Evolutionary conservation across 2,113 vertebrate genomes (phyloP), one percentile per base, ranked within the genome.

Genomic region (Pholis gunnellus): DNA sequence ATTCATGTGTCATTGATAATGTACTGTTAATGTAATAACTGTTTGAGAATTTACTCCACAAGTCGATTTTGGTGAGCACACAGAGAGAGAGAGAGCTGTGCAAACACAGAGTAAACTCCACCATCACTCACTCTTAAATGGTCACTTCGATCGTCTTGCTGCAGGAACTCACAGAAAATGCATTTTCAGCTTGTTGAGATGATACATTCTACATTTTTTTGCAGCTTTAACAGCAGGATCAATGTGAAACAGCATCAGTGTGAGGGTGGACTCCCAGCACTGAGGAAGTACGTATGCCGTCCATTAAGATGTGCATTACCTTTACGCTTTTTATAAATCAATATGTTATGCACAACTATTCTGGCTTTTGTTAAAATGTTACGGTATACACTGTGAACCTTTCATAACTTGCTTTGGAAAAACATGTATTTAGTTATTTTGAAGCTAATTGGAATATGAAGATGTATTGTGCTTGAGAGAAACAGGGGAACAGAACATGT

Each of bases 71-170:
- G 54, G 25, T 56, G n/a, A 25, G 54, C 9, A 54, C 20, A n/a
- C 22, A 10, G 10, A 42, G 40, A 22, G 48, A 56, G 54, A 56
- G 54, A 56, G 54, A 25, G 15, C 14, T 59, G 6, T 6, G 9
- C 22, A 42, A 10, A 61, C 63, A 61, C 11, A 9, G n/a, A 18
- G 25, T 7, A 13, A 20, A 15, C 17, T 31, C 18, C 4, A 38
- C 61, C 70, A 59, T 71, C 48, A 27, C 17, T 83, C 67, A 67
- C 52, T 60, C 40, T 34, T 68, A 68, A 72, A 34, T 42, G 67
- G 68, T 44, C 1, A 1, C 61, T 74, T 69, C 18, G 25, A 74
- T 68, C 31, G 14, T 25, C 29, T 29, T 2, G 11, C 11, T 20
- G 25, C 4, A 0, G 5, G 38, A 9, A 25, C 5, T 3, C 2